These are phyloP conservation scores for Lordiphosa clarofinis DNA, from an alignment of 1,140 invertebrate species.

Conservation along the genomic window DNA sequence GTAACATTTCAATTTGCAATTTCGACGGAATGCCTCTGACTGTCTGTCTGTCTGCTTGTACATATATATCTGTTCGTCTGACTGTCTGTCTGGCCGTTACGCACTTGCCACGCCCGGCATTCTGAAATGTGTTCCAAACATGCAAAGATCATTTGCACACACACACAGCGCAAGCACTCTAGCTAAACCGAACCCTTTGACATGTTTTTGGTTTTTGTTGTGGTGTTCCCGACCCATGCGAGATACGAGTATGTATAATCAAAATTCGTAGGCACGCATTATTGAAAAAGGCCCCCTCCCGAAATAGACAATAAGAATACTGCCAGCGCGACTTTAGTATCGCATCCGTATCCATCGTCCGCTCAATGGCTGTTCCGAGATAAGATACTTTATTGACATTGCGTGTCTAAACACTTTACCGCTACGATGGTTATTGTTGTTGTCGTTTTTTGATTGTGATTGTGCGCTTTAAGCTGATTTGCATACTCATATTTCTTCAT, in stretches of 20 bases:
- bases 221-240: conserved; percentile 42
- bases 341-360: conserved; percentile 48
- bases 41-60: conserved; percentile 8
- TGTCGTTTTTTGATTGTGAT: conserved; percentile 68
- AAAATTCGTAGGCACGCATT: conserved; percentile 76
- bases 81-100: conserved; percentile 42
- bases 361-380: conserved; percentile 48
- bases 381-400: conserved; percentile 77
- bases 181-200: conserved; percentile 57
- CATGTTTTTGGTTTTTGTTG: conserved; percentile 51
- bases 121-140: conserved; percentile 72
- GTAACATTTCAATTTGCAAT: conserved; percentile 76
- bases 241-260: conserved; percentile 42
- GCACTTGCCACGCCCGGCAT: conserved; percentile 66
- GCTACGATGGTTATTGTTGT: conserved; percentile 65
- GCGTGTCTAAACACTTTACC: conserved; percentile 76
- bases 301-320: conserved; percentile 10
- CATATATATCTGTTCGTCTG: background rate
- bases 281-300: conserved; percentile 47
- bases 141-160: conserved; percentile 68
- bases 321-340: conserved; percentile 12
- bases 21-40: conserved; percentile 27
- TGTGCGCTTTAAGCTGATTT: conserved; percentile 75
- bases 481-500: conserved; percentile 71
- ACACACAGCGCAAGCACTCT: conserved; percentile 8